Evolutionary conservation across 2,888 invertebrate species (phyloP).

Genomic region (Dryobota labecula): DNA sequence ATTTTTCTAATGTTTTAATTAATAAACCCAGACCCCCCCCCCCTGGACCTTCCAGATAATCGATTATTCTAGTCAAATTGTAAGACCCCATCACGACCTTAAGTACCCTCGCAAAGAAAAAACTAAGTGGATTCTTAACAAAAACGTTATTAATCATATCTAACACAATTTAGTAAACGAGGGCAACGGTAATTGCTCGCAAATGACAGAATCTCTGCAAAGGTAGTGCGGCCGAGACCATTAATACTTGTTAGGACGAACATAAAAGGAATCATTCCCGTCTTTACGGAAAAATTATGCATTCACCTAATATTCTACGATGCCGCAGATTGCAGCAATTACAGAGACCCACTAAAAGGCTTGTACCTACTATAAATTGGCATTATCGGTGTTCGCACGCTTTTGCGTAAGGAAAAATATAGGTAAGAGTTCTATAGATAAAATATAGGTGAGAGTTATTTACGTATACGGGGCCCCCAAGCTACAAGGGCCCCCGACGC

Average conservation of each 20-base stretch:
- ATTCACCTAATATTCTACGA: conserved; percentile 71
- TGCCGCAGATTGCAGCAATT: conserved; percentile 68
- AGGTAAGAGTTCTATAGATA: not conserved
- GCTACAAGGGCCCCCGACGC: too few species aligned
- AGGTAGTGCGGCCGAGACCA: conserved; percentile 73
- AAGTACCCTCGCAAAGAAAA: conserved; percentile 34
- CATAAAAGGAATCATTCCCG: conserved; percentile 82
- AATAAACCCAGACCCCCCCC: too few species aligned
- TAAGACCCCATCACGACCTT: conserved; percentile 6
- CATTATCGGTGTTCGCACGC: conserved; percentile 60
- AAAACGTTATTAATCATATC: conserved; percentile 79
- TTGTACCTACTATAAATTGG: conserved; percentile 65
- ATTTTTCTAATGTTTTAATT: too few species aligned
- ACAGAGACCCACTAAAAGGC: conserved; percentile 68
- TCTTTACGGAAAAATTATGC: conserved; percentile 83
- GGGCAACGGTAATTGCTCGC: conserved; percentile 80
- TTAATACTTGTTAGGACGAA: conserved; percentile 84
- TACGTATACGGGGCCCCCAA: too few species aligned
- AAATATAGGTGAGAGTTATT: too few species aligned
- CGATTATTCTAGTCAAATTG: not conserved
- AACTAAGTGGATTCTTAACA: conserved; percentile 65
- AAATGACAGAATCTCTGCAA: conserved; percentile 81
- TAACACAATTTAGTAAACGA: conserved; percentile 79
- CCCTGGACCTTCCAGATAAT: not conserved
- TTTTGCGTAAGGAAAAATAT: conserved; percentile 38